These are phyloP conservation scores for Flexamia atlantica DNA, from an alignment of 2,888 invertebrate species.

Conservation along the genomic window DNA sequence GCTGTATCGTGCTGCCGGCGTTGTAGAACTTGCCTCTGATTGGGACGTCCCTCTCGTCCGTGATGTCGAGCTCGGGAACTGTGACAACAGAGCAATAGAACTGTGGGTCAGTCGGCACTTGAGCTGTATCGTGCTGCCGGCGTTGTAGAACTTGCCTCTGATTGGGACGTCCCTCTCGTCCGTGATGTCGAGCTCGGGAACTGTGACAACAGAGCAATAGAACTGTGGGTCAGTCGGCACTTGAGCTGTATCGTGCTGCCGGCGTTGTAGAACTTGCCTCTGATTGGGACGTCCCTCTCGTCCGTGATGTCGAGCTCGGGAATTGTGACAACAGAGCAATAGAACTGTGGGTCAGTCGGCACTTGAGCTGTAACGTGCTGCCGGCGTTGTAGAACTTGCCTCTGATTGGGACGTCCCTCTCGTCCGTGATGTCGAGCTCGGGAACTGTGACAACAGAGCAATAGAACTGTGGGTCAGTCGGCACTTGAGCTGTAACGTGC, in stretches of 20 bases:
- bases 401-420: too few species aligned
- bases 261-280: slow-evolving; percentile 89
- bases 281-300: slow-evolving; percentile 85
- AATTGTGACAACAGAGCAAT: slow-evolving; percentile 87
- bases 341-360: too few species aligned
- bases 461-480: too few species aligned
- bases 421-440: too few species aligned
- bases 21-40: slow-evolving; percentile 90
- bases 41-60: slow-evolving; percentile 86
- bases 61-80: slow-evolving; percentile 90
- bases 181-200: slow-evolving; percentile 88
- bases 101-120: slow-evolving; percentile 85
- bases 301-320: slow-evolving; percentile 89
- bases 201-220: slow-evolving; percentile 75
- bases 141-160: slow-evolving; percentile 89
- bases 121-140: slow-evolving; percentile 88
- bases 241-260: slow-evolving; percentile 90
- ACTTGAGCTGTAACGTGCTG: too few species aligned
- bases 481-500: too few species aligned
- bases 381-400: too few species aligned
- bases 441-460: too few species aligned
- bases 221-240: slow-evolving; percentile 82
- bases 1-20: slow-evolving; percentile 88
- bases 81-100: slow-evolving; percentile 69
- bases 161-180: slow-evolving; percentile 87